Evolutionary conservation across 1,140 invertebrate genomes (phyloP).

Genomic region (Caerostris extrusa): DNA sequence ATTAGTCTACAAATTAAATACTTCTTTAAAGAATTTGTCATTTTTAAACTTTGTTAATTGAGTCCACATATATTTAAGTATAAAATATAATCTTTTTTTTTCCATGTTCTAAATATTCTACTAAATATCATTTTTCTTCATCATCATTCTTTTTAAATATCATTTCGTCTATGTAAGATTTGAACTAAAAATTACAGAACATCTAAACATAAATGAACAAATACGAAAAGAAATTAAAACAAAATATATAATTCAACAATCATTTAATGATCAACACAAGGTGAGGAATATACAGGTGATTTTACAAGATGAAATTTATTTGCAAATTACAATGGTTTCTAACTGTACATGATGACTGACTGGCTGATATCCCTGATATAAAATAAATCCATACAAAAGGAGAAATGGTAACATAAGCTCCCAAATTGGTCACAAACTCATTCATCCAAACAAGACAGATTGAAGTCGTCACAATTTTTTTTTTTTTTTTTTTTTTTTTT

Average conservation of each 20-base stretch:
- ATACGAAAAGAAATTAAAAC: too few relatives aligned
- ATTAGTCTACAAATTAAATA: too few relatives aligned
- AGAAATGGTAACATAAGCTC: background rate
- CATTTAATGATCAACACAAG: slow-evolving; percentile 71
- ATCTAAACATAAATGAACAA: too few relatives aligned
- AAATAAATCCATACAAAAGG: slow-evolving; percentile 1
- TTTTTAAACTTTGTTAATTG: too few relatives aligned
- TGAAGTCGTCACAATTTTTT: background rate
- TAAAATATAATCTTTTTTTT: too few relatives aligned
- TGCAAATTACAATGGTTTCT: slow-evolving; percentile 31
- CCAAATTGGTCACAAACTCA: background rate
- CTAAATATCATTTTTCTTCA: too few relatives aligned
- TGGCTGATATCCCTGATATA: slow-evolving; percentile 60
- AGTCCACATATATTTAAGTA: too few relatives aligned
- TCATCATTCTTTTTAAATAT: too few relatives aligned
- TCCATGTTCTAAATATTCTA: too few relatives aligned
- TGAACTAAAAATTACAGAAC: too few relatives aligned
- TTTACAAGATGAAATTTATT: slow-evolving; percentile 42
- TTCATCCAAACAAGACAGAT: background rate
- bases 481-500: background rate
- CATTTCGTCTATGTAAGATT: too few relatives aligned
- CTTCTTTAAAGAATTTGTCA: too few relatives aligned
- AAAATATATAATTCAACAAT: slow-evolving; percentile 56
- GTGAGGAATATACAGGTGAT: slow-evolving; percentile 67
- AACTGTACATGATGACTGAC: slow-evolving; percentile 54